Conservation (phyloP, 2,797 vertebrate species). For the Eospalax fontanierii region DNA sequence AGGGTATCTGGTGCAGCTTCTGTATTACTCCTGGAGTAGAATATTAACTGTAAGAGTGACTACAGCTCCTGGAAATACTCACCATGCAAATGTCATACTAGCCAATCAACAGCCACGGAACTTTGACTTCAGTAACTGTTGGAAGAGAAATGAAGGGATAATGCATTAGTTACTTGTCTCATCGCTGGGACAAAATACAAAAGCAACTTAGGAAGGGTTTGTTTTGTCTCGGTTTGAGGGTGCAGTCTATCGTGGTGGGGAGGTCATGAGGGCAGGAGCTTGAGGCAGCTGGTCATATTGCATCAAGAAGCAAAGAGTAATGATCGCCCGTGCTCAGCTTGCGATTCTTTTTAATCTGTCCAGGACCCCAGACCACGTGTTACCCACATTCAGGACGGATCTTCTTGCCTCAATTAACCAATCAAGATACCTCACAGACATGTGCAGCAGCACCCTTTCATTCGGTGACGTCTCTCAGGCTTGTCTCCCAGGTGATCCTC, state of each 20-base stretch:
- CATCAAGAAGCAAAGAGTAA: not conserved
- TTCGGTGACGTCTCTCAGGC: too few species aligned
- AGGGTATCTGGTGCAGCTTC: not conserved
- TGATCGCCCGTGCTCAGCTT: too few species aligned
- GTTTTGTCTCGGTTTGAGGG: not conserved
- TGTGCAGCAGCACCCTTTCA: too few species aligned
- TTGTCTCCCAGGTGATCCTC: too few species aligned
- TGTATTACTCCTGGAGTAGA: not conserved
- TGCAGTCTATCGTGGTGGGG: not conserved
- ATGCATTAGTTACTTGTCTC: not conserved
- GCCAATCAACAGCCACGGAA: not conserved
- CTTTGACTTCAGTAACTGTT: not conserved
- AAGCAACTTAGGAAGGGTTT: not conserved
- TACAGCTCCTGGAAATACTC: not conserved
- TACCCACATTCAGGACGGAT: too few species aligned
- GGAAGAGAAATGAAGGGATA: not conserved
- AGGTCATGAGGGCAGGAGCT: not conserved
- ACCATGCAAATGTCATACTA: not conserved
- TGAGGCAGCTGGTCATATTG: not conserved
- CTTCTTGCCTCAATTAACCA: too few species aligned
- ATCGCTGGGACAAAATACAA: not conserved
- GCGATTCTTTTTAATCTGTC: too few species aligned
- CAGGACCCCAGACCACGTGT: too few species aligned
- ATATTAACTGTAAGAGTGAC: not conserved
- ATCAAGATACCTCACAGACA: too few species aligned